Conservation (phyloP, 2,797 vertebrate species). For the Sibirionetta formosa region DNA sequence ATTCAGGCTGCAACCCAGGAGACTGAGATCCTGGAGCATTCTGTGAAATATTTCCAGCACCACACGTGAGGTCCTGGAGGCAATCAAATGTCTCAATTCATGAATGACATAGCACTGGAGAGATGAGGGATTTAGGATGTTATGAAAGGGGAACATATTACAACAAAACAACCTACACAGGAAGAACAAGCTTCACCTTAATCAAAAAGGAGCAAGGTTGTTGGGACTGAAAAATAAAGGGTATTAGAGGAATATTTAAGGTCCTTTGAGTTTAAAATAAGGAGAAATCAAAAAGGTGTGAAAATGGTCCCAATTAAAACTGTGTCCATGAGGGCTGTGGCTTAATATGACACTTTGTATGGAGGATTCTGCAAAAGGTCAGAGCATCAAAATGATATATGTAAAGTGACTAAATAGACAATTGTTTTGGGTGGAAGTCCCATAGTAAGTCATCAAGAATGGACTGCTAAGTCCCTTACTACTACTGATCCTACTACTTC, state of each 20-base stretch:
- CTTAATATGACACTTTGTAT: background rate
- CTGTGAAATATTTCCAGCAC: background rate
- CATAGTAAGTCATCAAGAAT: no score
- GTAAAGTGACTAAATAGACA: no score
- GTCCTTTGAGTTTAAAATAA: background rate
- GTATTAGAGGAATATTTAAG: background rate
- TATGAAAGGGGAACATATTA: background rate
- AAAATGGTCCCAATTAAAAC: background rate
- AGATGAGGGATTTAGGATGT: background rate
- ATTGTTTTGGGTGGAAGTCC: no score
- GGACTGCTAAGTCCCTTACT: no score
- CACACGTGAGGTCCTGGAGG: rapidly evolving
- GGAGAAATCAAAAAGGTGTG: background rate
- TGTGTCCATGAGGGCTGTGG: background rate
- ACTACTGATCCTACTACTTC: no score
- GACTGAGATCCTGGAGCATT: background rate
- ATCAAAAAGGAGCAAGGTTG: background rate
- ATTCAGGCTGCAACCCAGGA: rapidly evolving
- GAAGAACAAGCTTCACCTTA: background rate
- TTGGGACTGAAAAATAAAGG: background rate
- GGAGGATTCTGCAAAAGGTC: background rate
- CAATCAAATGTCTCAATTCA: background rate
- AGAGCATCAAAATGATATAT: no score
- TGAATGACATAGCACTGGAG: background rate
- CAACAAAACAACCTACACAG: background rate